phyloP scores from a whole-genome alignment of 1,140 invertebrate genomes.

The Aphis craccivora region DNA sequence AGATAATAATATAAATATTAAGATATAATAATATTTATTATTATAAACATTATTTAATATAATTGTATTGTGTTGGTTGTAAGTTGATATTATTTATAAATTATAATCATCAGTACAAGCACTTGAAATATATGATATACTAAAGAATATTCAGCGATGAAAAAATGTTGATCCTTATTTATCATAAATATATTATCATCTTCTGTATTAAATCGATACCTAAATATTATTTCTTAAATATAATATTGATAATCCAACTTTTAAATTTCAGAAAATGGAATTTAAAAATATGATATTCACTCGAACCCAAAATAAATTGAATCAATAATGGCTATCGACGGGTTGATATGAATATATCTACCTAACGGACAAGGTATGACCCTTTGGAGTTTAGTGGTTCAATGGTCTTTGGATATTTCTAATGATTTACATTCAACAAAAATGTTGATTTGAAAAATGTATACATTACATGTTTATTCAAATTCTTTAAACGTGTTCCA shows the following conservation, averaged over 20 bases:
- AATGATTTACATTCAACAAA: background rate
- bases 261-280: background rate
- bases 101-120: background rate
- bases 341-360: background rate
- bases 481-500: background rate
- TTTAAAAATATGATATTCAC: slow-evolving; percentile 11
- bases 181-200: background rate
- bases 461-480: background rate
- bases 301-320: background rate
- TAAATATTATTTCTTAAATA: background rate
- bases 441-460: background rate
- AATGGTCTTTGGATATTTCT: background rate
- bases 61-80: background rate
- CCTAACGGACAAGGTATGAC: background rate
- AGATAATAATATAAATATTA: too few species aligned
- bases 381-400: background rate
- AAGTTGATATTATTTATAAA: background rate
- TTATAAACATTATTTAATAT: background rate
- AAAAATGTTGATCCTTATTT: background rate
- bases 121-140: background rate
- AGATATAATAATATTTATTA: background rate
- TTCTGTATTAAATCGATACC: background rate
- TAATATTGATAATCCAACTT: background rate
- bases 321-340: background rate
- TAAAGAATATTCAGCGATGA: background rate